Conservation (phyloP, 2,113 vertebrate species). For the Crypturellus undulatus region DNA sequence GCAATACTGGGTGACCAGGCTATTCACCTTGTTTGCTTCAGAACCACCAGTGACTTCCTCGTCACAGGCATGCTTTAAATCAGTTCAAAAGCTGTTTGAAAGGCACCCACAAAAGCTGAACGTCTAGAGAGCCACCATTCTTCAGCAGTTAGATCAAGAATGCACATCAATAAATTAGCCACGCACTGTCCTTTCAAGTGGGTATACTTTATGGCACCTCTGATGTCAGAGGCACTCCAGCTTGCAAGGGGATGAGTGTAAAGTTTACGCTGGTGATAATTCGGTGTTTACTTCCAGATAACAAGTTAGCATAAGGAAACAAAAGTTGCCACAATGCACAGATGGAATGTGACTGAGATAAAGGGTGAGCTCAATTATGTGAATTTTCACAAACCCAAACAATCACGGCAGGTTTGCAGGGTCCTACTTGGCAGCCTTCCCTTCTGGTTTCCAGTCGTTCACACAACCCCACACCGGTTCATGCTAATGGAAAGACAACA, state of each 20-base stretch:
- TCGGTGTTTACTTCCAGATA: constrained; percentile 32
- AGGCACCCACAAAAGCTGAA: neutral
- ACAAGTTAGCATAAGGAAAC: constrained; percentile 19
- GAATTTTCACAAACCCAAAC: constrained; percentile 12
- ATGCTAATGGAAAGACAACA: neutral
- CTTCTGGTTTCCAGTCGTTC: neutral
- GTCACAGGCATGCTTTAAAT: neutral
- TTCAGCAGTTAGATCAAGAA: constrained; percentile 19
- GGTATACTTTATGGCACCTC: neutral
- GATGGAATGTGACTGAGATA: neutral
- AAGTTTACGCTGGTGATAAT: neutral
- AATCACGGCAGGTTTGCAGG: neutral
- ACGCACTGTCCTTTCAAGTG: neutral
- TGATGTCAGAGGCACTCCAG: neutral
- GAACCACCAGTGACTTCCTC: neutral
- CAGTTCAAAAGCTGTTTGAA: constrained; percentile 21
- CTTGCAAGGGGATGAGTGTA: neutral
- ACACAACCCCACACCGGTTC: neutral
- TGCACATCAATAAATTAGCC: neutral
- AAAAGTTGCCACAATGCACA: neutral
- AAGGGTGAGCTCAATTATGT: neutral
- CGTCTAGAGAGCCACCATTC: neutral
- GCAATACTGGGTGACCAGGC: neutral
- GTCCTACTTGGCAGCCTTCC: neutral
- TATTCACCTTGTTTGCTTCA: neutral